Evolutionary conservation across 92 coral and sea anemone species (phyloP).

Genomic region (Epizoanthus rinbou): DNA sequence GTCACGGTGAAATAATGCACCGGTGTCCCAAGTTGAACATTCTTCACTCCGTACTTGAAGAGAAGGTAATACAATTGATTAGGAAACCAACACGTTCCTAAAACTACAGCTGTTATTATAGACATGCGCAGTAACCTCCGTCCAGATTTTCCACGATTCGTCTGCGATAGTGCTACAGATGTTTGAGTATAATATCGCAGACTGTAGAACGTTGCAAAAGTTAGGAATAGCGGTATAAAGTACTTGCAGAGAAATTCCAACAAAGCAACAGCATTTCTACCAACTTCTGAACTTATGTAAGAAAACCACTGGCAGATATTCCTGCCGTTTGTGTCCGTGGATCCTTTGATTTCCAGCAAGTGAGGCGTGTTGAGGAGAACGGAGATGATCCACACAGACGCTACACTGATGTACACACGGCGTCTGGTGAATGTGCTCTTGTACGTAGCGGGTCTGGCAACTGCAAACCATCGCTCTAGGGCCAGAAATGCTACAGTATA

Average conservation of each 20-base stretch:
- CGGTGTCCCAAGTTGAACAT: conserved; percentile 53
- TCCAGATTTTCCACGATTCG: conserved; percentile 81
- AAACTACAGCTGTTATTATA: conserved; percentile 55
- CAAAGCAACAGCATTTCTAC: conserved; percentile 75
- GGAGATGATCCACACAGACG: conserved; percentile 68
- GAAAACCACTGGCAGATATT: conserved; percentile 76
- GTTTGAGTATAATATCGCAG: conserved; percentile 59
- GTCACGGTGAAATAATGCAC: conserved; percentile 65
- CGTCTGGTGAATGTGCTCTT: conserved; percentile 63
- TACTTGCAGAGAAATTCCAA: conserved; percentile 79
- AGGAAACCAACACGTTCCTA: conserved; percentile 73
- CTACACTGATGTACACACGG: conserved; percentile 64
- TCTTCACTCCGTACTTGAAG: conserved; percentile 58
- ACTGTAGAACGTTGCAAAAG: conserved; percentile 68
- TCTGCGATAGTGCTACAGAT: conserved; percentile 69
- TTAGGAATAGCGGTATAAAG: conserved; percentile 66
- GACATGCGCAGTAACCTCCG: conserved; percentile 75
- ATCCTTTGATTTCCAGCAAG: conserved; percentile 76
- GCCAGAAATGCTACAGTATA: conserved; percentile 87
- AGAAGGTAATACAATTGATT: conserved; percentile 70
- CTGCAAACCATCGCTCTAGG: conserved; percentile 90
- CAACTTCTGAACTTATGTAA: conserved; percentile 53
- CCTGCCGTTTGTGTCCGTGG: conserved; percentile 34
- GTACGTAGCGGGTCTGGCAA: conserved; percentile 79
- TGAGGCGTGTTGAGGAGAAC: conserved; percentile 87